Base-by-base conservation (phyloP, 2,888 invertebrate species). In the Amiota minor region DNA sequence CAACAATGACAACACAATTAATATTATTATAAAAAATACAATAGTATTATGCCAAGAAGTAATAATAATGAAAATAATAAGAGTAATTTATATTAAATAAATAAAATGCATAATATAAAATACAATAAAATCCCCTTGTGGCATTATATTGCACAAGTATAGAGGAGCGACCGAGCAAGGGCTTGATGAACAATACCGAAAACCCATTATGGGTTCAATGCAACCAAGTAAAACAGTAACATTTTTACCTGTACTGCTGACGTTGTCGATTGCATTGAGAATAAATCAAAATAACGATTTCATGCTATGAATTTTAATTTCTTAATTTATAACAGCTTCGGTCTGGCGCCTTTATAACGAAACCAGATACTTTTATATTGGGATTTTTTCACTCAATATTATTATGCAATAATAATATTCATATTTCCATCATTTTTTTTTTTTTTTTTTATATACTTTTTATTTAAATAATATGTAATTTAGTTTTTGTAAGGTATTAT, bases 231-330 rank as follows among this genome's bases (percentile, higher is more conserved):
- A 6, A 35, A 20, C 59, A 50, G 23, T 59, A 14, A 59, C 20
- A 18, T 16, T 59, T 20, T 20, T 59, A 18, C 16, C 59, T 20
- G 53, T n/a, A 23, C 23, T 23, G 23, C 23, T 23, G 23, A 23
- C 23, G 23, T 23, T 23, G 23, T 23, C 23, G 6, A 4, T 35
- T 35, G 35, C 59, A 16, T 59, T 45, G 64, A 47, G 62, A 23
- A 6, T 35, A 35, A 35, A 35, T 65, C 47, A 47, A 46, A 79
- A 79, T 75, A 68, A 56, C 62, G 64, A 76, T 76, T 79, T 75
- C 80, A 76, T 81, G 80, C 76, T 68, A 73, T 75, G 80, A 74
- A 81, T 81, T 81, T 80, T 78, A 81, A 81, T 81, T 68, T 79
- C 77, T 75, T 76, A 74, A 78, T 77, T 80, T 80, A 77, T 77